Evolutionary conservation across 2,113 vertebrate genomes (phyloP).

Genomic region (Microtus richardsoni): DNA sequence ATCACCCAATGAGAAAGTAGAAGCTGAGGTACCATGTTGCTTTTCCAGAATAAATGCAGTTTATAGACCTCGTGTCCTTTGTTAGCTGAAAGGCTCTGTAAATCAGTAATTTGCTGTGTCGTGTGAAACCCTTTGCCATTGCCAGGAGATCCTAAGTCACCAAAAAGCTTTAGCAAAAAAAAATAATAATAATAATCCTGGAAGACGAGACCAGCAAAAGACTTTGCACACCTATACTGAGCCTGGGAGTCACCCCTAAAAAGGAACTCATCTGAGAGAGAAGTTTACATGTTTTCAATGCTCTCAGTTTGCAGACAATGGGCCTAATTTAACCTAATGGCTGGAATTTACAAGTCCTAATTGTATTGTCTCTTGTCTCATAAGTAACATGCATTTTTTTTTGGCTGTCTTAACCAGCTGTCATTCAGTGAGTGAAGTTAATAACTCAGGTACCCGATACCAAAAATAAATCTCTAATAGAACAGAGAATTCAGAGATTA

Average conservation of each 20-base stretch:
- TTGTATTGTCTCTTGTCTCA: slow-evolving; percentile 13
- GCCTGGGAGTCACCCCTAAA: slow-evolving; percentile 9
- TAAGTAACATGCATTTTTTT: slow-evolving; percentile 8
- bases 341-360: slow-evolving; percentile 44
- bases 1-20: background rate
- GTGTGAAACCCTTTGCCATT: slow-evolving; percentile 20
- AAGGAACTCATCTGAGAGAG: slow-evolving; percentile 31
- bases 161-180: slow-evolving; percentile 50
- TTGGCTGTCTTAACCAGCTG: slow-evolving; percentile 55
- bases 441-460: slow-evolving; percentile 59
- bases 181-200: background rate
- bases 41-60: background rate
- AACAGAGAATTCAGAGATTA: slow-evolving; percentile 49
- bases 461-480: slow-evolving; percentile 63
- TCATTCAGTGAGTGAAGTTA: slow-evolving; percentile 52
- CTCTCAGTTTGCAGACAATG: slow-evolving; percentile 46
- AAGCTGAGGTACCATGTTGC: slow-evolving; percentile 1
- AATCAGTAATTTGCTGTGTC: background rate
- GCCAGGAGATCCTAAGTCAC: slow-evolving; percentile 24
- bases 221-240: background rate
- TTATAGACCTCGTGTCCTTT: background rate
- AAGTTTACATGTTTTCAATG: slow-evolving; percentile 65
- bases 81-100: slow-evolving; percentile 13
- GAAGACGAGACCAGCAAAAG: slow-evolving; percentile 9
- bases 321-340: slow-evolving; percentile 46